Percentiles rank a stretch among this genome's conserved stretches.
Conservation (phyloP, 2,113 vertebrate species). For the Merops nubicus region DNA sequence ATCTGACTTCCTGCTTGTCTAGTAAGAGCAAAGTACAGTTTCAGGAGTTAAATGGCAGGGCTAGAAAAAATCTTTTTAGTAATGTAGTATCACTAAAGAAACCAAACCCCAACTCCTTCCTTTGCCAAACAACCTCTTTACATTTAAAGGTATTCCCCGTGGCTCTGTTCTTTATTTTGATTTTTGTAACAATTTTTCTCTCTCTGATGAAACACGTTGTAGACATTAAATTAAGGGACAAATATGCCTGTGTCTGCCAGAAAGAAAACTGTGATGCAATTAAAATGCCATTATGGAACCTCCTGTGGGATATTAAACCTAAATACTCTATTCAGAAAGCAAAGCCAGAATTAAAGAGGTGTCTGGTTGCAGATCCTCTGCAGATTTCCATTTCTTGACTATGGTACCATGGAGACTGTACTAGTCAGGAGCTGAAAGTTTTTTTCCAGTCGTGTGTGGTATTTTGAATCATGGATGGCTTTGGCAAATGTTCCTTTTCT, state of each 20-base stretch:
- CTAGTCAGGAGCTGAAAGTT: constrained; percentile 42
- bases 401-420: neutral
- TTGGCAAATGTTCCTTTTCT: constrained; percentile 17
- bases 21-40: neutral
- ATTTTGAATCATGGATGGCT: constrained; percentile 32
- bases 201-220: constrained; percentile 66
- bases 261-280: constrained; percentile 66
- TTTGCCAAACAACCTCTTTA: constrained; percentile 14
- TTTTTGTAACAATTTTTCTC: constrained; percentile 57
- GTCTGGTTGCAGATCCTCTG: constrained; percentile 69
- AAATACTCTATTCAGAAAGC: constrained; percentile 66
- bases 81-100: constrained; percentile 10
- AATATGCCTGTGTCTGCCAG: constrained; percentile 62
- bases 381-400: constrained; percentile 63
- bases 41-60: constrained; percentile 1
- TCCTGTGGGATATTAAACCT: constrained; percentile 55
- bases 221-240: constrained; percentile 68
- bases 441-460: constrained; percentile 62
- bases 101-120: neutral
- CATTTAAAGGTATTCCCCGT: constrained; percentile 34
- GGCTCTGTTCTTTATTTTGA: constrained; percentile 43
- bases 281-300: constrained; percentile 66
- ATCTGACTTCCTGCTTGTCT: neutral
- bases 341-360: constrained; percentile 65
- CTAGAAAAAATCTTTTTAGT: neutral